Evolutionary conservation across 2,888 invertebrate species (phyloP).

Genomic region (Nephrotoma flavescens): DNA sequence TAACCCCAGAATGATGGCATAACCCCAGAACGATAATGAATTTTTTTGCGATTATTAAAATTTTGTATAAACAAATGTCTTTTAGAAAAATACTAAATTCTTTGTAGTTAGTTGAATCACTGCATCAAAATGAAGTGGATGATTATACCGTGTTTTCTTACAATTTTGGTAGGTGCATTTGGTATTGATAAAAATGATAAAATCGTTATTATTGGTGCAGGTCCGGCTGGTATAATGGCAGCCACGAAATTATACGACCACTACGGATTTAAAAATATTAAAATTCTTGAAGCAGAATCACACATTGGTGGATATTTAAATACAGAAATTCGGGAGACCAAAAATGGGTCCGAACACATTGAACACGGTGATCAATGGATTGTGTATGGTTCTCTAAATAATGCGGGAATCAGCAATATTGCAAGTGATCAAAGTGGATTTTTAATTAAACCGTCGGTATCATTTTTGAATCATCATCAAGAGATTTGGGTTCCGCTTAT

Average conservation of each 20-base stretch:
- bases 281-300: background rate
- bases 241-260: background rate
- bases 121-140: background rate
- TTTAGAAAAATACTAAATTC: background rate
- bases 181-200: background rate
- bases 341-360: background rate
- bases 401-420: background rate
- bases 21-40: background rate
- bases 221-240: background rate
- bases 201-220: background rate
- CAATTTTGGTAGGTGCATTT: background rate
- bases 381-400: background rate
- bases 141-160: background rate
- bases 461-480: background rate
- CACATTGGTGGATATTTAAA: background rate
- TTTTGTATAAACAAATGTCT: background rate
- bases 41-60: background rate
- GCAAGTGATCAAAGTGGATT: background rate
- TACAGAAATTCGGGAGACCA: background rate
- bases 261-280: background rate
- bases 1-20: too few relatives aligned
- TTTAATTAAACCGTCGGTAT: background rate
- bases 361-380: background rate
- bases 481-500: background rate
- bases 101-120: background rate